Base-by-base conservation (phyloP, 2,797 vertebrate species). In the Ceyx erithaca region DNA sequence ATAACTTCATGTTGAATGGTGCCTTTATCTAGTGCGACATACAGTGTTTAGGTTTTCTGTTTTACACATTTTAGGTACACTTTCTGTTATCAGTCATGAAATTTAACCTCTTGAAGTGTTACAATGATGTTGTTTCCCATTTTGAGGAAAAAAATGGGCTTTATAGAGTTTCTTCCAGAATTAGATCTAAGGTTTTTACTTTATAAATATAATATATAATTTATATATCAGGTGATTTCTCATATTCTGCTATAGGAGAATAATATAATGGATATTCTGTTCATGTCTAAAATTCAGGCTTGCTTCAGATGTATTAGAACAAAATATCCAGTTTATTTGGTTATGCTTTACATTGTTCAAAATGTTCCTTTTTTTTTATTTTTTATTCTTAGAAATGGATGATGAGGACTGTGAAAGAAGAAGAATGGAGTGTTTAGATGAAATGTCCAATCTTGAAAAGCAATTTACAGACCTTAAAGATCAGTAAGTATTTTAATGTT, bases 371-470 rank as follows among this genome's bases (percentile, higher is more conserved):
- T 30, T 43, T 40, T 83, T 49, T 43, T 45, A 79, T 95, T 92
- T 85, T 88, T 11, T 35, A 35, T 95, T 93, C 73, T 73, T 97
- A 99, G 99, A 99, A 97, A 99, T 99, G 99, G 99, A 99, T 75
- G 99, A 99, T 97, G 99, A 99, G 80, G 99, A 99, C 93, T 99
- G 99, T 91, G 99, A 99, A 97, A 99, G 99, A 97, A 99, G 99
- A 97, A 98, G 99, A 97, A 98, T 99, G 98, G 99, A 99, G 92
- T 99, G 99, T 80, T 98, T 99, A 97, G 99, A 99, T 96, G 99
- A 99, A 98, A 99, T 99, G 99, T 99, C 99, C 43, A 99, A 99
- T 82, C 98, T 99, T 92, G 99, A 99, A 98, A 99, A 99, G 94
- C 99, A 99, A 96, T 99, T 99, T 97, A 99, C 99, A 23, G 99